Percentiles rank a stretch among this genome's conserved stretches.
These are phyloP conservation scores for Sphaerolaimus hirsutus DNA, from an alignment of 2,888 invertebrate genomes.

Conservation along the genomic window DNA sequence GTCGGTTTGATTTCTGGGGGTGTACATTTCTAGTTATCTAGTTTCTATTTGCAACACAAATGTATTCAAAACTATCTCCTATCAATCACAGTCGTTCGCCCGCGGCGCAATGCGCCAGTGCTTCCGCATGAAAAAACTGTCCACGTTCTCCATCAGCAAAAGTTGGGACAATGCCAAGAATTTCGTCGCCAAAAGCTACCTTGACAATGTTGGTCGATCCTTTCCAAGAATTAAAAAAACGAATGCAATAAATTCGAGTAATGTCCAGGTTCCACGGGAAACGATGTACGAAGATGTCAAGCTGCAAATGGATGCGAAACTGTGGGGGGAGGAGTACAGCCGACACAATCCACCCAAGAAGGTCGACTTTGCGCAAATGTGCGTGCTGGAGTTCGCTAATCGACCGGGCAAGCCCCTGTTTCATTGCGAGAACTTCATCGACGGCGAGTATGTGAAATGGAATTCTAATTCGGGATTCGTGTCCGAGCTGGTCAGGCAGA, in stretches of 20 bases:
- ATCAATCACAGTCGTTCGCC: conserved; percentile 33
- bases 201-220: too few species aligned
- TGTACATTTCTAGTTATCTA: too few species aligned
- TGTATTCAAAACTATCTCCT: too few species aligned
- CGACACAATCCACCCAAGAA: conserved; percentile 38
- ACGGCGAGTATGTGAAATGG: conserved; percentile 37
- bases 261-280: conserved; percentile 26
- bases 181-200: conserved; percentile 35
- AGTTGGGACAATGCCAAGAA: conserved; percentile 34
- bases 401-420: conserved; percentile 28
- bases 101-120: conserved; percentile 38
- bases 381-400: conserved; percentile 32
- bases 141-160: conserved; percentile 23
- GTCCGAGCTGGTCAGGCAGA: conserved; percentile 30
- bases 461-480: conserved; percentile 39
- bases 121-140: conserved; percentile 31
- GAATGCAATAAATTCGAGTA: too few species aligned
- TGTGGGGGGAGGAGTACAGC: conserved; percentile 38
- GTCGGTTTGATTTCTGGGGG: too few species aligned
- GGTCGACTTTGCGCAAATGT: conserved; percentile 38
- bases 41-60: too few species aligned
- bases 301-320: conserved; percentile 38
- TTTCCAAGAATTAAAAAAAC: too few species aligned
- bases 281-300: conserved; percentile 36
- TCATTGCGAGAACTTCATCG: conserved; percentile 37